These are phyloP conservation scores for Tribolium madens DNA, from an alignment of 1,140 invertebrate genomes.

Conservation along the genomic window DNA sequence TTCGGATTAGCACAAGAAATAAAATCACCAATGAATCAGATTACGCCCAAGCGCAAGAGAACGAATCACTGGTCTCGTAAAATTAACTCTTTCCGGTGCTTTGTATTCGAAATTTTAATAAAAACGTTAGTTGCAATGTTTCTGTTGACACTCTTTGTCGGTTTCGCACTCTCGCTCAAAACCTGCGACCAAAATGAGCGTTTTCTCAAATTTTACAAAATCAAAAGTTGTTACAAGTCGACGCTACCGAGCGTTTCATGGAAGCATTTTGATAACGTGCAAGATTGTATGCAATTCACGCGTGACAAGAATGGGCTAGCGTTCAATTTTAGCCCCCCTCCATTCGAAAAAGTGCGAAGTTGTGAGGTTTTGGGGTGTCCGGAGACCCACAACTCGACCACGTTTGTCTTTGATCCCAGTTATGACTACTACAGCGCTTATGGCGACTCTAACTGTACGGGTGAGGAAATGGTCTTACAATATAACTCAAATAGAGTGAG, in stretches of 20 bases:
- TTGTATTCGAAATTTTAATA: constrained; percentile 33
- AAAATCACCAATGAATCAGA: neutral
- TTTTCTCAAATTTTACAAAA: constrained; percentile 53
- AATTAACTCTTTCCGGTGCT: constrained; percentile 5
- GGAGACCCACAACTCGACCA: constrained; percentile 67
- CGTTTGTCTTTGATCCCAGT: constrained; percentile 67
- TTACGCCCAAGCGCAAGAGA: constrained; percentile 10
- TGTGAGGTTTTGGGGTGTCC: constrained; percentile 72
- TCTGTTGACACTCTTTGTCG: neutral
- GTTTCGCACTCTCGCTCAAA: neutral
- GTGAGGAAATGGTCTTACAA: neutral
- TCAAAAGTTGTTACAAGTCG: constrained; percentile 55
- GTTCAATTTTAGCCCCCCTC: constrained; percentile 71
- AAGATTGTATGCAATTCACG: constrained; percentile 70
- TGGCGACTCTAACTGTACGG: constrained; percentile 66
- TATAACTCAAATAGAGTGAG: too few relatives aligned
- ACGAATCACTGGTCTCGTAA: neutral
- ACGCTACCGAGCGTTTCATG: constrained; percentile 45
- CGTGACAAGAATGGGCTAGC: constrained; percentile 72
- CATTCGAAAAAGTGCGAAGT: constrained; percentile 55
- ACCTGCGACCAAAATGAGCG: neutral
- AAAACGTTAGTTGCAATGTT: constrained; percentile 5
- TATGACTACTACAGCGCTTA: constrained; percentile 74
- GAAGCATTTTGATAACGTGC: constrained; percentile 44
- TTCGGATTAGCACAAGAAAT: constrained; percentile 34